Percentiles rank a stretch among this genome's conserved stretches.
Evolutionary conservation across 2,113 vertebrate genomes (phyloP).

Genomic region (Limnothrissa miodon): DNA sequence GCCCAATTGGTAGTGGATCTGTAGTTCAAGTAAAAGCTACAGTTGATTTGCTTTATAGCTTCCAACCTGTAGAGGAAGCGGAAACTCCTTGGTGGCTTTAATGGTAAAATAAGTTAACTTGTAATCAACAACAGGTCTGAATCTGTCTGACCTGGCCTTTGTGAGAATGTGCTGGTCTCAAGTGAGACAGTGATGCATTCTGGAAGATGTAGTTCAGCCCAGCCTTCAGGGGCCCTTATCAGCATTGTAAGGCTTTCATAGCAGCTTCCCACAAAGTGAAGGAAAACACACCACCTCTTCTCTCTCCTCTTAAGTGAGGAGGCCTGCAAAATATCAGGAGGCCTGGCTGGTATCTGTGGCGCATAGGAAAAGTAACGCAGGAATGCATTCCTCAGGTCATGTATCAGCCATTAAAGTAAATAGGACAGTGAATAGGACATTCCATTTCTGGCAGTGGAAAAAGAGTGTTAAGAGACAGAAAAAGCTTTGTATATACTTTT

Average conservation of each 20-base stretch:
- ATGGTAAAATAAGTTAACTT: not conserved
- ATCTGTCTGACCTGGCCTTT: not conserved
- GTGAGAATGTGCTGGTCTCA: not conserved
- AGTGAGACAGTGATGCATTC: conserved; percentile 8
- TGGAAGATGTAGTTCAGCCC: not conserved
- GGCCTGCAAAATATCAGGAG: conserved; percentile 35
- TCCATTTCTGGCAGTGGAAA: no score
- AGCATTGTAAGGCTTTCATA: conserved; percentile 20
- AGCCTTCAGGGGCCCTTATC: not conserved
- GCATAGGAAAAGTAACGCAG: not conserved
- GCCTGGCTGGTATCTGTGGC: not conserved
- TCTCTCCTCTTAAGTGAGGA: conserved; percentile 19
- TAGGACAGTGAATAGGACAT: not conserved
- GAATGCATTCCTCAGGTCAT: not conserved
- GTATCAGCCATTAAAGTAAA: not conserved
- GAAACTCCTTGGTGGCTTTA: no score
- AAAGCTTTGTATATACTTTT: no score
- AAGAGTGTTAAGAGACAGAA: no score
- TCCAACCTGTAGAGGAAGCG: no score
- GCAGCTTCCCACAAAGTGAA: conserved; percentile 36
- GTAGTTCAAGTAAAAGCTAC: no score
- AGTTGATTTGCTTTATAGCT: no score
- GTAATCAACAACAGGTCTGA: not conserved
- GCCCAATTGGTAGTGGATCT: no score
- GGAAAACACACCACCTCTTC: conserved; percentile 36